Percentiles rank a stretch among this genome's conserved stretches.
Conservation (phyloP, 2,888 invertebrate genomes). For the Electrophaes corylata region DNA sequence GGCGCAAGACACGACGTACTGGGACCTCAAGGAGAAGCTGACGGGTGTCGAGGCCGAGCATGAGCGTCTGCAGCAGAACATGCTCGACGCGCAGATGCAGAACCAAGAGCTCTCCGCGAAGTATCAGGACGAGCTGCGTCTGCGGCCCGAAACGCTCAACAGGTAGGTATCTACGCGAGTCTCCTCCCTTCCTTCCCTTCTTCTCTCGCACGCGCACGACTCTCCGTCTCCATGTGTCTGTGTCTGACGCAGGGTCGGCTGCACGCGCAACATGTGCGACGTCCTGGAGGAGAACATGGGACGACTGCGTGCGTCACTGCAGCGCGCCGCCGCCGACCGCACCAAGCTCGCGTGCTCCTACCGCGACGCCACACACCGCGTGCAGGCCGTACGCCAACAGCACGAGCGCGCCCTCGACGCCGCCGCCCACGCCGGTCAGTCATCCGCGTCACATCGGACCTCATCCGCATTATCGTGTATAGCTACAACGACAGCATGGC, state of each 20-base stretch:
- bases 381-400: slow-evolving; percentile 5
- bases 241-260: slow-evolving; percentile 40
- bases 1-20: slow-evolving; percentile 71
- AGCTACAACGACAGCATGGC: too few species aligned
- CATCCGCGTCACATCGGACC: background rate
- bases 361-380: slow-evolving; percentile 20
- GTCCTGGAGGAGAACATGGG: slow-evolving; percentile 60
- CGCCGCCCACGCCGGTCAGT: background rate
- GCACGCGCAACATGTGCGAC: slow-evolving; percentile 64
- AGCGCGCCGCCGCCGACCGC: slow-evolving; percentile 60
- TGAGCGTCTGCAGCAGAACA: slow-evolving; percentile 72
- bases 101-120: slow-evolving; percentile 67
- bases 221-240: too few species aligned
- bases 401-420: background rate
- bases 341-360: slow-evolving; percentile 58
- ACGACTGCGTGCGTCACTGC: slow-evolving; percentile 57
- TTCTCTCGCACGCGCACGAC: background rate
- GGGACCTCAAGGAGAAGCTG: slow-evolving; percentile 69
- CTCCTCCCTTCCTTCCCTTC: background rate
- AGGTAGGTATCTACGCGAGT: slow-evolving; percentile 48
- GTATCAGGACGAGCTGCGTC: slow-evolving; percentile 67
- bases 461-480: too few species aligned
- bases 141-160: slow-evolving; percentile 69
- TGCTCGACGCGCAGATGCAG: slow-evolving; percentile 76
- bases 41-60: slow-evolving; percentile 63